These are phyloP conservation scores for Gorsachius goisagi DNA, from an alignment of 2,113 vertebrate genomes.

Conservation along the genomic window DNA sequence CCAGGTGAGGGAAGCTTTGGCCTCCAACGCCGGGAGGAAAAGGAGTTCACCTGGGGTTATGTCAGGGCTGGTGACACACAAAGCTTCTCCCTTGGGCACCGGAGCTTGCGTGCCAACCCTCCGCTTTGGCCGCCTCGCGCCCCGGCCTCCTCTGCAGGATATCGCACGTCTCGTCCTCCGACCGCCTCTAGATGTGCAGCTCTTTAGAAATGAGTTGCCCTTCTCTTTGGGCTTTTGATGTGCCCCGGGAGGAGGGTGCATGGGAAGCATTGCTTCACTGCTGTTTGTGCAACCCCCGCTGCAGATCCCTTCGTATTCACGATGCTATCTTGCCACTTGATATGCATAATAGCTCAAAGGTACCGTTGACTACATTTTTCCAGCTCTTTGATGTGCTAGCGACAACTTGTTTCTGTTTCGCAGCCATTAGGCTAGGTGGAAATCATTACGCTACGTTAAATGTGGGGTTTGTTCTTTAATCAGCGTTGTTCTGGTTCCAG, in stretches of 20 bases:
- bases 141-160: neutral
- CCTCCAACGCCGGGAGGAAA: neutral
- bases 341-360: slow-evolving; percentile 49
- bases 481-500: neutral
- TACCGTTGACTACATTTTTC: slow-evolving; percentile 62
- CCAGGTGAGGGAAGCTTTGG: neutral
- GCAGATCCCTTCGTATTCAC: slow-evolving; percentile 39
- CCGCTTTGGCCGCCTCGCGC: neutral
- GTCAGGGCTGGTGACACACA: neutral
- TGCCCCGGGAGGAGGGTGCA: neutral
- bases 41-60: neutral
- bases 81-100: neutral
- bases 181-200: neutral
- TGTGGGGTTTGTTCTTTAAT: slow-evolving; percentile 21
- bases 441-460: slow-evolving; percentile 12
- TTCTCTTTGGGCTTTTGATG: neutral
- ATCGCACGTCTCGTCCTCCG: neutral
- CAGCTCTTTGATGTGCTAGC: slow-evolving; percentile 62
- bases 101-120: neutral
- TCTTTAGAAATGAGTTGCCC: neutral
- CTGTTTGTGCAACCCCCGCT: slow-evolving; percentile 42
- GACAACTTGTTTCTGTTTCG: slow-evolving; percentile 56
- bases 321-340: slow-evolving; percentile 57
- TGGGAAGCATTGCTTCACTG: neutral
- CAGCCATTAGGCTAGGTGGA: slow-evolving; percentile 40